Base-by-base conservation (phyloP, 92 coral and sea anemone species). In the Parazoanthus swiftii region DNA sequence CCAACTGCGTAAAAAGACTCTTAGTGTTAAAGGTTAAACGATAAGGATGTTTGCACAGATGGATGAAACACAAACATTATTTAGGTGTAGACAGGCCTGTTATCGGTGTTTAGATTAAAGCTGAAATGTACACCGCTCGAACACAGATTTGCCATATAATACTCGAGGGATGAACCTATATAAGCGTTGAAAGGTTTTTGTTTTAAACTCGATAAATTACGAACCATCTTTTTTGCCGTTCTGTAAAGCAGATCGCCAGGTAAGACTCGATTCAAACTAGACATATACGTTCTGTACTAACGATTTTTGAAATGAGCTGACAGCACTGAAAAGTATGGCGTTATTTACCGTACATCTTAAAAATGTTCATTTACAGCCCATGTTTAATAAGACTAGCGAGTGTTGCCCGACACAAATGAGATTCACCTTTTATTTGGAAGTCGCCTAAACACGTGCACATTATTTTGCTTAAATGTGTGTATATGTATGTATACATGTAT, bases 51-150 rank as follows among this genome's bases (percentile, higher is more conserved):
- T 44, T 84, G 29, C 87, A 84, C 87, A 84, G 79, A 73, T 44
- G 87, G 78, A 72, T 16, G 46, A 33, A 71, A 84, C 79, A 71
- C 86, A 82, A 82, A 84, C 87, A 84, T 25, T 5, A 48, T 71
- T 84, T 71, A 84, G 79, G 79, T 84, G 87, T 44, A 73, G 87
- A 84, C 87, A 84, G 87, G 79, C 43, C 87, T 50, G 67, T 72
- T 84, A 84, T 84, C 87, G 56, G 79, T 72, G 86, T 83, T 83
- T 68, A 83, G 77, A 42, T 83, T 70, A 48, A 70, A 68, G 78
- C 86, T 72, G 77, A 83, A 83, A 83, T 83, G 77, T 5, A 83
- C 11, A 83, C 86, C 77, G 65, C 15, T 46, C 48, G 56, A 42
- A 25, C 23, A 29, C 67, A 63, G 29, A 68, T 25, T 44, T 71